Evolutionary conservation across 2,113 vertebrate species (phyloP), one percentile per base, ranked within the genome.

Genomic region (Pristiophorus japonicus): DNA sequence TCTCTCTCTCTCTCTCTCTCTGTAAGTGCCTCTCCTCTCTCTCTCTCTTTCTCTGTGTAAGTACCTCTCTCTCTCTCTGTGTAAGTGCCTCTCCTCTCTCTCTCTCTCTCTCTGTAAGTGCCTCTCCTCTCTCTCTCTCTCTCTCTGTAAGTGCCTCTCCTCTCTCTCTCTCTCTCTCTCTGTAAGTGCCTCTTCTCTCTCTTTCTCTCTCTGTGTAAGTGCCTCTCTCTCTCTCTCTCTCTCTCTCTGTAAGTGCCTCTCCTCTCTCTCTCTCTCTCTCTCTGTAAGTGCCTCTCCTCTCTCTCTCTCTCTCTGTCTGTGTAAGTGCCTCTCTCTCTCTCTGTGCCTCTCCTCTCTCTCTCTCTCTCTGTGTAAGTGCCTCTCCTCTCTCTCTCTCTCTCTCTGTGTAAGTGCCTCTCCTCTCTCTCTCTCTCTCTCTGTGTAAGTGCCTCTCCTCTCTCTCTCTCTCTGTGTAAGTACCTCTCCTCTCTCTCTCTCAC

Each of bases 131-230:
- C 67, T 20, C 18, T 70, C 67, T 30, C 12, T 5, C 67, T 70
- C 67, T 70, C 67, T 59, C 4, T 8, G 59, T 59, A 4, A 59
- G 59, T 59, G 24, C 7, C 24, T 27, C 66, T 73, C 27, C 66
- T 27, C 24, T 27, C 66, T 73, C 27, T 73, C 96, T 96, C 95
- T 95, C 87, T 24, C 91, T 95, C 90, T 27, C 92, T 47, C 94
- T 67, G 65, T 70, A 0, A 59, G 59, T 59, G 24, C 7, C 24
- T 27, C 66, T 73, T 73, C 27, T 73, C 96, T 96, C 95, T 95
- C 87, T 24, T 88, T 95, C 94, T 6, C 96, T 95, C 94, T 8
- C 96, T 95, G 51, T 65, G 34, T 70, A 4, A 30, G 5, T 59
- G n/a, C n/a, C n/a, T n/a, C n/a, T n/a, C n/a, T n/a, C 59, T 59